Percentiles rank a stretch among this genome's conserved stretches.
Conservation (phyloP, 2,113 vertebrate genomes). For the Clinocottus analis region DNA sequence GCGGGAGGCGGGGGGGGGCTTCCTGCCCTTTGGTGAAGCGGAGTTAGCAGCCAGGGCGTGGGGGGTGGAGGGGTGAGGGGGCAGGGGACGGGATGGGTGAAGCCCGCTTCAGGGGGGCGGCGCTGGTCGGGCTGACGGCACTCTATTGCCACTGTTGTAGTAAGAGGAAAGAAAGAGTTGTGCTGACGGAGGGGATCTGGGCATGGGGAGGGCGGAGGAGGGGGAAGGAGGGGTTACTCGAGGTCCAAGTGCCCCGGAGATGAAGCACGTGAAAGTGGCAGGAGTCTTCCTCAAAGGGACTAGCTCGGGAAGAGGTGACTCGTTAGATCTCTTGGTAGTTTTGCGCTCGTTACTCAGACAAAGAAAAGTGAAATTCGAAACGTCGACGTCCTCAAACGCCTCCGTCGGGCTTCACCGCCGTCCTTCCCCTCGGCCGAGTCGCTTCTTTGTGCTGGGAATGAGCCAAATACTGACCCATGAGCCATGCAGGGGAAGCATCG, state of each 20-base stretch:
- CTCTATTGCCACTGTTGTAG: constrained; percentile 68
- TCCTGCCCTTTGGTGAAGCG: constrained; percentile 75
- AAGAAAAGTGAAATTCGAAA: no score
- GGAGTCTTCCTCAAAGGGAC: constrained; percentile 4
- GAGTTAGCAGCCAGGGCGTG: constrained; percentile 66
- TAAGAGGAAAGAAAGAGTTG: constrained; percentile 76
- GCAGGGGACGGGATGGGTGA: constrained; percentile 58
- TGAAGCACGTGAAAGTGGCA: constrained; percentile 24
- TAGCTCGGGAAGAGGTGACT: constrained; percentile 8
- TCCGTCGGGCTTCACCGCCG: not conserved
- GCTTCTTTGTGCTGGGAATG: no score
- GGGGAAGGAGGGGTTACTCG: constrained; percentile 36
- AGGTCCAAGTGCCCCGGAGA: constrained; percentile 51
- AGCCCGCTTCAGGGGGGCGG: constrained; percentile 60
- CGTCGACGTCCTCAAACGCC: not conserved
- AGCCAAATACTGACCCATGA: not conserved
- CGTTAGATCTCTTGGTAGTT: not conserved
- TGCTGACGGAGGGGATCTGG: constrained; percentile 78
- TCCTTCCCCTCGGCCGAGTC: no score
- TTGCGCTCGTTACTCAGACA: no score
- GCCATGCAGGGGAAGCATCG: not conserved
- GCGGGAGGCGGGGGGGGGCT: no score
- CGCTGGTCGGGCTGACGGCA: constrained; percentile 67
- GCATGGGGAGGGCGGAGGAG: constrained; percentile 42
- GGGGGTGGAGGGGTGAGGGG: no score